Base-by-base conservation (phyloP, 1,140 invertebrate species). In the Heliconius hewitsoni region DNA sequence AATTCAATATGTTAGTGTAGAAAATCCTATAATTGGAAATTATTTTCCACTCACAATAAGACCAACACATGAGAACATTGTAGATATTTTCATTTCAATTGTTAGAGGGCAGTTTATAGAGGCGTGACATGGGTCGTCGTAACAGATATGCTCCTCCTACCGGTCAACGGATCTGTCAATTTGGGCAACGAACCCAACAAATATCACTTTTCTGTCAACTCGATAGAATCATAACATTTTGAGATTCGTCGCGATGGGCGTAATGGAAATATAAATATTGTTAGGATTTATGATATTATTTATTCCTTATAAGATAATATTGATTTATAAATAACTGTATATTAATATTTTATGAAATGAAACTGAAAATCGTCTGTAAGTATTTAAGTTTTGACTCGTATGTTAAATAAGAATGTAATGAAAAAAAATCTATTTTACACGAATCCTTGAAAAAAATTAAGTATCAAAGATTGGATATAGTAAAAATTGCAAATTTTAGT, bases 91-190 rank as follows among this genome's bases (percentile, higher is more conserved):
- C 84, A 86, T 89, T 86, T 84, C 83, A 83, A 86, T 85, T 90
- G 85, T 88, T 83, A 80, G 82, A 80, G 83, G 86, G 81, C 77
- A 87, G 84, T 89, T 90, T 89, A 85, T 85, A 81, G 74, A 76
- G 77, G 71, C 78, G 78, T 93, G 91, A 93, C 87, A 89, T 84
- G 89, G 91, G 90, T 92, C 86, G 81, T 76, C 85, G 85, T 87
- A 87, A 93, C 85, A 88, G 87, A 89, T 88, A 87, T 77, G 76
- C 83, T 82, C 71, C 74, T 81, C 75, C 78, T 76, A 79, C 76
- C 84, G 86, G 90, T 89, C 88, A 87, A 85, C 86, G 87, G 85
- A 88, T 85, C 84, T 90, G 88, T 92, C 91, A 92, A 93, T 91
- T 91, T 90, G 87, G 86, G 73, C 90, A 86, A 73, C 83, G 86